Percentiles rank a stretch among this genome's conserved stretches.
Conservation (phyloP, 1,140 invertebrate species). For the Achroia grisella region DNA sequence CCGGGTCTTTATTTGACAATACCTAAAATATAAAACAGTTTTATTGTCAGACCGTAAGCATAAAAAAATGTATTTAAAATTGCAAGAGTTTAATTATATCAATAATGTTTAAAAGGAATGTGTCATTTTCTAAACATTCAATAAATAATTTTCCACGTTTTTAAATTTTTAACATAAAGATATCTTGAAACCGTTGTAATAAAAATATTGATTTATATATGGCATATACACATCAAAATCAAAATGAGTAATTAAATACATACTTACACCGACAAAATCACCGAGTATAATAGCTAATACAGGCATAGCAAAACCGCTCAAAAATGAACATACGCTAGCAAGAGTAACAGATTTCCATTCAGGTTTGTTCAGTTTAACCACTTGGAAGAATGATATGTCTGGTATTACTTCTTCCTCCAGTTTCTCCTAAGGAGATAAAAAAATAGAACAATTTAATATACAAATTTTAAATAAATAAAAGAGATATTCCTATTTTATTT, state of each 20-base stretch:
- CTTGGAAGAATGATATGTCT: slow-evolving; percentile 59
- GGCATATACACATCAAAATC: no score
- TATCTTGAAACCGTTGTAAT: no score
- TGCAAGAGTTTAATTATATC: not conserved
- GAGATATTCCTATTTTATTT: no score
- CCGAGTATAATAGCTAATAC: slow-evolving; percentile 86
- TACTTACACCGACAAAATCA: slow-evolving; percentile 80
- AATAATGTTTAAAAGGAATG: no score
- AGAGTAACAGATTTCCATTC: slow-evolving; percentile 83
- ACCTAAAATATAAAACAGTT: slow-evolving; percentile 34
- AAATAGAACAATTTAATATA: slow-evolving; percentile 17
- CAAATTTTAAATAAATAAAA: not conserved
- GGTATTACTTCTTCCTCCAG: slow-evolving; percentile 31
- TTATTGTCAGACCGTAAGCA: not conserved
- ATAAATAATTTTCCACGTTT: no score
- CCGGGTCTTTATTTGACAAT: slow-evolving; percentile 55
- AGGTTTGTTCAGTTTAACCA: slow-evolving; percentile 80
- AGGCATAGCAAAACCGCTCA: slow-evolving; percentile 84
- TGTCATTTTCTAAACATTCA: no score
- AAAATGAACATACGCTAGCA: slow-evolving; percentile 78
- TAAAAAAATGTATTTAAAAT: not conserved
- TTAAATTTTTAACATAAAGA: no score
- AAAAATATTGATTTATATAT: no score
- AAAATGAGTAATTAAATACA: not conserved
- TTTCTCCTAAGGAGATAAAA: slow-evolving; percentile 15